A percentile compares a stretch with the other conserved stretches of the same genome.
These are phyloP conservation scores for Acanthaster planci DNA, from an alignment of 35 echinoderm and acorn worm genomes.

Conservation along the genomic window DNA sequence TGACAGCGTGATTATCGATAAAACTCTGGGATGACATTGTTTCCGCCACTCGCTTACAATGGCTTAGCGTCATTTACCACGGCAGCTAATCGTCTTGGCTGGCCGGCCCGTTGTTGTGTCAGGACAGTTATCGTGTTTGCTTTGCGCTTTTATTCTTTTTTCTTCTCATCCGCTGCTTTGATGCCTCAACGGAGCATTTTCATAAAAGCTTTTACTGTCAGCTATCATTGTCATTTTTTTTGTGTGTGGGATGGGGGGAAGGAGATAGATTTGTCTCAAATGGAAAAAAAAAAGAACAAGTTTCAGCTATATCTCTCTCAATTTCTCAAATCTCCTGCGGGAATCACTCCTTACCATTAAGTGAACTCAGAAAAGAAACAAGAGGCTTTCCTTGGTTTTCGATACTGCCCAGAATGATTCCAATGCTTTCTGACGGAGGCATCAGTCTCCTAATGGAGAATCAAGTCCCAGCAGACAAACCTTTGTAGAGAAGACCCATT, in stretches of 20 bases:
- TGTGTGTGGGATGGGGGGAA: too few relatives aligned
- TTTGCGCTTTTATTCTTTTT: slow-evolving; percentile 6
- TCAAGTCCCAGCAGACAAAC: background rate
- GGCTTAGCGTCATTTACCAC: slow-evolving; percentile 25
- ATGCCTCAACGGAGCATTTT: background rate
- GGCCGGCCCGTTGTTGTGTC: background rate
- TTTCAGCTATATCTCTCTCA: too few relatives aligned
- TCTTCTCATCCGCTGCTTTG: background rate
- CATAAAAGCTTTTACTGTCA: too few relatives aligned
- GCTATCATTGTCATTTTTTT: too few relatives aligned
- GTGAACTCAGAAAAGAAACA: background rate
- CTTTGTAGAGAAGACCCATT: background rate
- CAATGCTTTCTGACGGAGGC: slow-evolving; percentile 11
- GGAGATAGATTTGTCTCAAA: too few relatives aligned
- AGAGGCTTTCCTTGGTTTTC: background rate
- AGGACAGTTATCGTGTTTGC: slow-evolving; percentile 12
- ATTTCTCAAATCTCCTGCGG: too few relatives aligned
- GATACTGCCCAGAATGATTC: background rate
- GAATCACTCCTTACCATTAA: background rate
- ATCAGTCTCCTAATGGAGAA: slow-evolving; percentile 4
- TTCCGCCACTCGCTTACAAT: slow-evolving; percentile 12
- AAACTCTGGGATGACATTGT: slow-evolving; percentile 10
- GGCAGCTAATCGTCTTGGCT: background rate
- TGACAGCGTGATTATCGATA: background rate
- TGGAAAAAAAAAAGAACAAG: too few relatives aligned